Conservation (phyloP, 2,113 vertebrate species). For the Conger conger region DNA sequence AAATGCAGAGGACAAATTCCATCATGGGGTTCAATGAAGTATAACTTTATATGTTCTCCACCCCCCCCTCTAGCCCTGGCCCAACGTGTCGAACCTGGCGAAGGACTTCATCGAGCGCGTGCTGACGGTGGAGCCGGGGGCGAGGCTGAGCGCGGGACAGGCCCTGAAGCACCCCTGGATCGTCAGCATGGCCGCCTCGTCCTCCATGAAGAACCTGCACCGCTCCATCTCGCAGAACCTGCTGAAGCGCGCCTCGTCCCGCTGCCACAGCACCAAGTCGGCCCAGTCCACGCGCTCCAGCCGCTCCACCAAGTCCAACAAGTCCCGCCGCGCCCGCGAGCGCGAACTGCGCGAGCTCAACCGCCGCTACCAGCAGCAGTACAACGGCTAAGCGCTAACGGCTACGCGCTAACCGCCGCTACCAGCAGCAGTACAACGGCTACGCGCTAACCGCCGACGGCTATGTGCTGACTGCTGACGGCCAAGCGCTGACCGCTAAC, state of each 20-base stretch:
- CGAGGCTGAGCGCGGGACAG: conserved; percentile 88
- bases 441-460: no score
- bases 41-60: no score
- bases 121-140: conserved; percentile 86
- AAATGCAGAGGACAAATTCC: no score
- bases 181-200: conserved; percentile 95
- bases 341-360: conserved; percentile 93
- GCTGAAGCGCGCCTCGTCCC: conserved; percentile 91
- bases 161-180: conserved; percentile 96
- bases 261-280: conserved; percentile 98
- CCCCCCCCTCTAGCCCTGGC: conserved; percentile 83
- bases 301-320: conserved; percentile 94
- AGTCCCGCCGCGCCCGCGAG: conserved; percentile 87
- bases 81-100: conserved; percentile 94
- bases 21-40: no score
- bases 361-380: conserved; percentile 95
- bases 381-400: conserved; percentile 76
- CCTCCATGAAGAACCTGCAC: conserved; percentile 98
- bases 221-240: conserved; percentile 97
- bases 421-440: no score
- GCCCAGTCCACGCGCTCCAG: conserved; percentile 92
- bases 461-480: no score
- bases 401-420: not conserved
- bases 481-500: no score
- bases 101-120: conserved; percentile 97